Base-by-base conservation (phyloP, 1,140 invertebrate genomes). In the Trinorchestia longiramus region DNA sequence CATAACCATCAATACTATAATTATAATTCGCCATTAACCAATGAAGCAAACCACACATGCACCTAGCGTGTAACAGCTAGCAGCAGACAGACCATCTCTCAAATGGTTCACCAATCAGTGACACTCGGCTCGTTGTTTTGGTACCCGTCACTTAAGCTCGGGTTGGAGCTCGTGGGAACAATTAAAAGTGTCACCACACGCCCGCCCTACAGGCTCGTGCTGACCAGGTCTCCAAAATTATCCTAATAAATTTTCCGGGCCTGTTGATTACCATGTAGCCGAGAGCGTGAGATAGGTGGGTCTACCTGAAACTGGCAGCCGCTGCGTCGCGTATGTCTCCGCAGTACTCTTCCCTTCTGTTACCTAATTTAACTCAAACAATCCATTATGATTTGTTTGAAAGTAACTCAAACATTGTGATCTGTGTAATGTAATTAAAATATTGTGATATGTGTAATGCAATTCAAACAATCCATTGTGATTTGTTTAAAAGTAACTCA, bases 131-230 rank as follows among this genome's bases (percentile, higher is more conserved):
- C 88, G n/a, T 3, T 77, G 62, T 77, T 77, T 28, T 77, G n/a
- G n/a, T 90, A 90, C 4, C 88, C 41, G 4, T 28, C 41, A 42
- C 43, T 94, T 94, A 94, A 44, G 17, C 92, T 44, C 17, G 41
- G 88, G 41, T 36, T 40, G 41, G 40, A 36, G 92, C 92, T 94
- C 92, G 92, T 94, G 92, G 92, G 92, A 94, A 94, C 92, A 44
- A 94, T 94, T 94, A 94, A 94, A 47, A 94, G 92, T 94, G 92
- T 94, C 92, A 94, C 92, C 92, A 94, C 44, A 44, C 62, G 62
- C 36, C 92, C 43, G 41, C 92, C 92, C 92, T 77, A 94, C 92
- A 47, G 62, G 92, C 92, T 94, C 92, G 92, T 94, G 92, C 43
- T 45, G 41, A 94, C 43, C 92, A 42, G 92, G 43, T 94, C 44